phyloP scores from a whole-genome alignment of 2,113 vertebrate genomes.

The Elanus axillaris region DNA sequence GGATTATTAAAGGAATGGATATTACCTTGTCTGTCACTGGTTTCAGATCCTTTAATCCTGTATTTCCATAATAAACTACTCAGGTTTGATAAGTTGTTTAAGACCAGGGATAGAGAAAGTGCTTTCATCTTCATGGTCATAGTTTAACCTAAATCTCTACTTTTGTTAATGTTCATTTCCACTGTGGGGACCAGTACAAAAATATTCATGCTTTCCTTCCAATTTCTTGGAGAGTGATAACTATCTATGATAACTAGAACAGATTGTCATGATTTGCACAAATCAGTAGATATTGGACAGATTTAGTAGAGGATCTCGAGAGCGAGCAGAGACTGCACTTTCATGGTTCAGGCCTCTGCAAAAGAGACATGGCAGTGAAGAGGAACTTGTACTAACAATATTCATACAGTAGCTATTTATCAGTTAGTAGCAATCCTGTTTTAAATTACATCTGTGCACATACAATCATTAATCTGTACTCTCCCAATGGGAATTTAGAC shows the following conservation, averaged over 20 bases:
- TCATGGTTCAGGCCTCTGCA: not conserved
- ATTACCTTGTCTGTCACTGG: not conserved
- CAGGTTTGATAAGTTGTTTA: not conserved
- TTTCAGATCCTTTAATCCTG: not conserved
- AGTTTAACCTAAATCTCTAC: not conserved
- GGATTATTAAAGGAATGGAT: not conserved
- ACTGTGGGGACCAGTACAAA: not conserved
- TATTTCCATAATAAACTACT: not conserved
- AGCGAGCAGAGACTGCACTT: not conserved
- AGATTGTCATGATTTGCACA: not conserved
- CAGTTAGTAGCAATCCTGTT: not conserved
- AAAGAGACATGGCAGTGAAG: not conserved
- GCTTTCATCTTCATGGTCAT: not conserved
- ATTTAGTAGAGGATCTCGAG: not conserved
- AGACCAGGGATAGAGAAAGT: not conserved
- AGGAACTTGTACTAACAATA: not conserved
- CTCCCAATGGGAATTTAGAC: not conserved
- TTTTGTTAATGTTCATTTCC: not conserved
- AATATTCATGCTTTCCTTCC: not conserved
- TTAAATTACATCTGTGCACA: not conserved
- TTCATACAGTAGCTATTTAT: not conserved
- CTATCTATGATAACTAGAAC: not conserved
- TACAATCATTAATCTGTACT: not conserved
- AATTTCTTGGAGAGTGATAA: not conserved
- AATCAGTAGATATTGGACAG: not conserved